Conservation (phyloP, 2,113 vertebrate genomes). For the Marmota monax region DNA sequence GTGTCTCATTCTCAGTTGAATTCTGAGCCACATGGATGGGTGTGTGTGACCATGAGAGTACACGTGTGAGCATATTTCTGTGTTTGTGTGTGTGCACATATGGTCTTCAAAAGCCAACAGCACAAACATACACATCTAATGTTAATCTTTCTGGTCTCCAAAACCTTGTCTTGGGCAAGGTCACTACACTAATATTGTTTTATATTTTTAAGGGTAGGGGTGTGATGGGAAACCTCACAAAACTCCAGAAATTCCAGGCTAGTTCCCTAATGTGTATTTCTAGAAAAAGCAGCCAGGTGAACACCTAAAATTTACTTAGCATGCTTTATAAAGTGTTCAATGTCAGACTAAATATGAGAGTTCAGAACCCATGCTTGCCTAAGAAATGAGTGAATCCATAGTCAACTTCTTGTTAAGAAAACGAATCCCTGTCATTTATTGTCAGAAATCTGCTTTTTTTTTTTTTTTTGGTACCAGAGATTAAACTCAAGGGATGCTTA, state of each 20-base stretch:
- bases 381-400: not conserved
- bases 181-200: not conserved
- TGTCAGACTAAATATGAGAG: not conserved
- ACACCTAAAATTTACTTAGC: not conserved
- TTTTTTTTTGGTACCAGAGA: no score
- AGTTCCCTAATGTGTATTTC: not conserved
- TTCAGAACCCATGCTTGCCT: not conserved
- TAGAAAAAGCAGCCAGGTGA: not conserved
- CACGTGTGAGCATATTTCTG: no score
- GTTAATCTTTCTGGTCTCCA: not conserved
- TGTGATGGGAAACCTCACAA: constrained; percentile 11
- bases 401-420: not conserved
- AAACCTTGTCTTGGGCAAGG: not conserved
- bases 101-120: not conserved
- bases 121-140: not conserved
- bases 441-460: not conserved
- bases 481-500: no score
- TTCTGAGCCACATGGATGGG: not conserved
- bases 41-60: not conserved
- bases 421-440: not conserved
- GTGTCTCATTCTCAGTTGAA: not conserved
- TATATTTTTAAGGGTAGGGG: not conserved
- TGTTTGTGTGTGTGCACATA: no score
- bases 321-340: not conserved
- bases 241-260: not conserved